A percentile compares a stretch with the other conserved stretches of the same genome.
These are phyloP conservation scores for Phasianus colchicus DNA, from an alignment of 2,113 vertebrate species.

Conservation along the genomic window DNA sequence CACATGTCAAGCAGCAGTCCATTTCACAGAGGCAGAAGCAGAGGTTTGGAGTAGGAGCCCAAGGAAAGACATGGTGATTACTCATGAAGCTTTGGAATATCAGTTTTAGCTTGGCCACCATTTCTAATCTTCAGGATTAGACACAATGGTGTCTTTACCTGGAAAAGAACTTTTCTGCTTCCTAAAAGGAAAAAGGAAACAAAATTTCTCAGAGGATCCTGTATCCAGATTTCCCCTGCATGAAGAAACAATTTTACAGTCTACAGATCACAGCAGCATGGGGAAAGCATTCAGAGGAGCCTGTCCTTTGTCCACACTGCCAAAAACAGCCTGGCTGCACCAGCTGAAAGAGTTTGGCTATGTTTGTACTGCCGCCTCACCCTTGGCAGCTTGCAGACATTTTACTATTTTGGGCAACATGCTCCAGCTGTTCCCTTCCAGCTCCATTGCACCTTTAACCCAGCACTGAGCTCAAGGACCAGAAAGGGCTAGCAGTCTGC, in stretches of 20 bases:
- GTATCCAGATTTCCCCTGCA: background rate
- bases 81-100: background rate
- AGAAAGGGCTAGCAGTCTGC: background rate
- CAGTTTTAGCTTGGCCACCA: background rate
- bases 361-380: background rate
- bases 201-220: background rate
- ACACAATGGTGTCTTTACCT: background rate
- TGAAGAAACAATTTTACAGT: background rate
- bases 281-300: background rate
- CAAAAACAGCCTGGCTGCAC: background rate
- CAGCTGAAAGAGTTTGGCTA: background rate
- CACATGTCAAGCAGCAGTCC: background rate
- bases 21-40: background rate
- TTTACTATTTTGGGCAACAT: background rate
- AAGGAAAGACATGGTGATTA: background rate
- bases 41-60: background rate
- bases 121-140: background rate
- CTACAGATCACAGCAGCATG: background rate
- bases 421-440: constrained; percentile 24
- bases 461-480: background rate
- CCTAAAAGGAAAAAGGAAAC: background rate
- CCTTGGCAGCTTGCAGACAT: background rate
- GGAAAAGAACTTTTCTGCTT: background rate
- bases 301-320: background rate
- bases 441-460: background rate